Evolutionary conservation across 2,888 invertebrate species (phyloP).

Genomic region (Panopea generosa): DNA sequence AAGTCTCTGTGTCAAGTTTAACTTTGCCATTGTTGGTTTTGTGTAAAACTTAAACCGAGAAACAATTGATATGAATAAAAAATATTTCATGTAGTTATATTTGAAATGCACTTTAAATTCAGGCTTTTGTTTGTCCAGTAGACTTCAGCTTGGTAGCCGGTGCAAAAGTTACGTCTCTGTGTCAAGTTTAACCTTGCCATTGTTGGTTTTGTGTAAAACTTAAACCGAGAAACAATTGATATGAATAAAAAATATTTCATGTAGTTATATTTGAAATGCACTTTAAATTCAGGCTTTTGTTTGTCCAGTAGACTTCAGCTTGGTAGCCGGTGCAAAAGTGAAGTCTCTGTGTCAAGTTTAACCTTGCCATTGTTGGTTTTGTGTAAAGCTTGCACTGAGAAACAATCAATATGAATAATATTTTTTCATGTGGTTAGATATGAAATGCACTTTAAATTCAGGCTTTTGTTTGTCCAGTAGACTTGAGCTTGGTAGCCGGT

Average conservation of each 20-base stretch:
- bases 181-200: not conserved
- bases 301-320: conserved; percentile 16
- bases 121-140: too few relatives aligned
- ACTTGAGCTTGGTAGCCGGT: conserved; percentile 12
- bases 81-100: not conserved
- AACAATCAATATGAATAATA: not conserved
- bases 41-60: not conserved
- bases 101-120: too few relatives aligned
- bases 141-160: conserved; percentile 7
- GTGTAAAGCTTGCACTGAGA: not conserved
- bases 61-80: not conserved
- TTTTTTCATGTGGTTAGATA: not conserved
- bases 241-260: not conserved
- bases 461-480: not conserved
- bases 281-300: conserved; percentile 23
- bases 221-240: too few relatives aligned
- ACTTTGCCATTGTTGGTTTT: too few relatives aligned
- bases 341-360: conserved; percentile 14
- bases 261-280: not conserved
- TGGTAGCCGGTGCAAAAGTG: conserved; percentile 39
- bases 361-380: too few relatives aligned
- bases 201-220: too few relatives aligned
- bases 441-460: not conserved
- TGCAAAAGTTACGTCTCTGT: conserved; percentile 16
- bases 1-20: conserved; percentile 12